Base-by-base conservation (phyloP, 2,113 vertebrate genomes). In the Gambusia affinis region DNA sequence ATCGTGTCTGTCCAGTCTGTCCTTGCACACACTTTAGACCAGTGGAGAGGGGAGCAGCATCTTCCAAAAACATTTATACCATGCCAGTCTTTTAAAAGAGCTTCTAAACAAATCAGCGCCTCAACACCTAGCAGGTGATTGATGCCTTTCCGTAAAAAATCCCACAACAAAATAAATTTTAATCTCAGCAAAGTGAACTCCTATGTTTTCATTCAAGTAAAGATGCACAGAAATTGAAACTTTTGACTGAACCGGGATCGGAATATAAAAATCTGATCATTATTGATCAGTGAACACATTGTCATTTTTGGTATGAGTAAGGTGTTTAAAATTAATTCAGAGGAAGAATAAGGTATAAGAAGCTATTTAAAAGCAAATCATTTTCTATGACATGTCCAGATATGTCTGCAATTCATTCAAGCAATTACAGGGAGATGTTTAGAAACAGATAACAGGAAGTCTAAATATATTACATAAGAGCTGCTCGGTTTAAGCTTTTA, bases 21-120 rank as follows among this genome's bases (percentile, higher is more conserved):
- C 12, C n/a, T 62, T 19, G 57, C 44, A 42, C 84, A 75, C 67
- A 73, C 37, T 37, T 47, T 28, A 64, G 44, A 44, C 22, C 12
- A 12, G 60, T 54, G 67, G 42, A 19, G 54, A 60, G 67, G 44
- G 64, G 33, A 73, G 74, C 66, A 2, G 65, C 42, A 70, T 67
- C 64, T 75, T 64, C 75, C 30, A 64, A 37, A 63, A 72, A 66
- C 79, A 86, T 83, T 86, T 69, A 64, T 72, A 60, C 62, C 82
- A 79, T 88, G 71, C 76, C 87, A 74, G 72, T 78, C 80, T 64
- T 81, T 83, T 82, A 68, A 83, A 87, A 79, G 67, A 64, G 31
- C 77, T 69, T n/a, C 30, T 70, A 75, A 87, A 84, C 68, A 69
- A 76, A 89, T 60, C 61, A 69, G 62, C 42, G 70, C 44, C 78